A percentile compares a stretch with the other conserved stretches of the same genome.
phyloP scores from a whole-genome alignment of 2,888 invertebrate genomes.

The Acanthosoma haemorrhoidale region DNA sequence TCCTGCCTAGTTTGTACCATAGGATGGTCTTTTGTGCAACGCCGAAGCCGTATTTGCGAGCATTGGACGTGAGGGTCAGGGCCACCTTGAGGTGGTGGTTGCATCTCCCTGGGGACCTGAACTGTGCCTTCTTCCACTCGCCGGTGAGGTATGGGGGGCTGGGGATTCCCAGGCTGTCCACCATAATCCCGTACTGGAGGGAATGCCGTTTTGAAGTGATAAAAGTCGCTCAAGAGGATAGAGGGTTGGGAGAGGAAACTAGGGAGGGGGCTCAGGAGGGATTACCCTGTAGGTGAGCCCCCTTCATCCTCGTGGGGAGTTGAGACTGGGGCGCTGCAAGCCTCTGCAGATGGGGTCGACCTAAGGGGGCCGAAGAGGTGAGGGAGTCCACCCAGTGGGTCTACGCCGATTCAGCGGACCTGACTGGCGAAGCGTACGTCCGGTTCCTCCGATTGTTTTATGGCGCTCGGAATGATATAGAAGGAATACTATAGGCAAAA shows the following conservation, averaged over 20 bases:
- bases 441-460: too few species aligned
- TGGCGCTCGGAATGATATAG: too few species aligned
- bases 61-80: constrained; percentile 44
- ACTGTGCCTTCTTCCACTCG: constrained; percentile 44
- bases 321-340: background rate
- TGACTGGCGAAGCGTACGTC: too few species aligned
- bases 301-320: background rate
- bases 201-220: background rate
- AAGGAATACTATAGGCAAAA: too few species aligned
- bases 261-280: background rate
- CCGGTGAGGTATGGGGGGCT: constrained; percentile 40
- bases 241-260: background rate
- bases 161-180: constrained; percentile 34
- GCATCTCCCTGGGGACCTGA: constrained; percentile 43
- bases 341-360: constrained; percentile 11
- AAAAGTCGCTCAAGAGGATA: background rate
- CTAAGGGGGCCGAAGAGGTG: constrained; percentile 41
- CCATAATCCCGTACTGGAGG: constrained; percentile 23
- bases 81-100: constrained; percentile 42
- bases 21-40: constrained; percentile 42
- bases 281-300: background rate
- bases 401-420: too few species aligned
- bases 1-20: constrained; percentile 46
- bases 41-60: constrained; percentile 29
- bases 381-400: background rate